Evolutionary conservation across 2,888 invertebrate genomes (phyloP), one percentile per base, ranked within the genome.

Genomic region (Podotricha telesiphe): DNA sequence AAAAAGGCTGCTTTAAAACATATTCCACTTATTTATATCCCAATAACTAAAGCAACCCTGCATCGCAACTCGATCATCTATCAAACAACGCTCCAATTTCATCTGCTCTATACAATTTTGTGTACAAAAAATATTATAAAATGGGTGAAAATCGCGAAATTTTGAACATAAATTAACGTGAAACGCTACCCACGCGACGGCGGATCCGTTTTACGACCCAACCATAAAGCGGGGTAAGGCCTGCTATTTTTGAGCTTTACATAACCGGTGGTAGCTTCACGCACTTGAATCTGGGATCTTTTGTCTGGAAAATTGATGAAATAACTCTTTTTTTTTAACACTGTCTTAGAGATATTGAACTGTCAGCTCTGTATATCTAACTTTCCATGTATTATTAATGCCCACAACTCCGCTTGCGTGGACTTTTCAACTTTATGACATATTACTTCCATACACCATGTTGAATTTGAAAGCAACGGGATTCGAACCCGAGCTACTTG

Each of bases 231-330:
- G 71, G 70, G 70, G 70, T 72, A 70, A 74, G 62, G 62, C 34
- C 37, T 37, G 74, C 78, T 79, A 78, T 79, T 79, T 79, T 73
- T 77, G 75, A 77, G 75, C 70, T 76, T 78, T 78, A 78, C 74
- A 71, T 79, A 75, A 77, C 75, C 62, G 66, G 66, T 61, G 67
- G 59, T 47, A 10, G 53, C 67, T 45, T 55, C 66, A 58, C 69
- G 69, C 66, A 62, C 66, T 66, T 28, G 55, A 56, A 69, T 66
- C 55, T 69, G 56, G 62, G 42, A 66, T 55, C 51, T 47, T 50
- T 65, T 65, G 50, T 58, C 59, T 59, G 40, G 56, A 15, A 19
- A 48, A 56, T 34, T 37, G 65, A 62, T 45, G 62, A 37, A 47
- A 55, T 62, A 37, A 50, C 19, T 10, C 37, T 40, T 20, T 19